Base-by-base conservation (phyloP, 2,797 vertebrate species). In the Poecilia wingei region DNA sequence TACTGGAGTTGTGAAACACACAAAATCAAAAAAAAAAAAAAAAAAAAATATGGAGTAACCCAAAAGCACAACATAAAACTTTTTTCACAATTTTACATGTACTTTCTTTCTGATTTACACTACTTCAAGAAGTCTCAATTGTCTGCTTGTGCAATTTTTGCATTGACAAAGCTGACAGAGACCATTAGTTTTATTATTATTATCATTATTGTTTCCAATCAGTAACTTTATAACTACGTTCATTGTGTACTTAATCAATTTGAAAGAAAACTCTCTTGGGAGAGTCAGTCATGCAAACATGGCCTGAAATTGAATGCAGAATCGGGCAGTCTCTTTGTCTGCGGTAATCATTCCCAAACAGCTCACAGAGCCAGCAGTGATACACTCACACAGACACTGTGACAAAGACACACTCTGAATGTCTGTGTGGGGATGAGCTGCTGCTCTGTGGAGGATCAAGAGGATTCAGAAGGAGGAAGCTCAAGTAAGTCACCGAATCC, bases 401-500 rank as follows among this genome's bases (percentile, higher is more conserved):
- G 64, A 25, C 64, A 53, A 33, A 73, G 31, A 13, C 71, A 72
- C 71, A 49, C 28, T 53, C 31, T 4, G 33, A 71, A 28, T 49
- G 22, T 36, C 18, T 68, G 31, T 64, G 45, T 39, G 45, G 25
- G 43, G 18, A 61, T 72, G 71, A 74, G 72, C 33, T 39, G 31
- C 31, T 66, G 46, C 31, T 47, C 68, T 49, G 79, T 72, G 64
- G 43, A 81, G 72, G 74, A 74, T 79, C 64, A 33, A 75, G 47
- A 71, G 68, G 72, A 16, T 39, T 41, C 22, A 49, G 69, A 36
- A 72, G n/a, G 51, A 83, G 61, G 66, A 74, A 79, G 31, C 46
- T 25, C 71, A 77, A 79, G 51, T 70, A 41, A 75, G 71, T 77
- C 78, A 73, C 69, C 79, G 73, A 84, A 76, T 76, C 82, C 49